phyloP scores from a whole-genome alignment of 92 coral and sea anemone species.

The Paragorgia papillata region DNA sequence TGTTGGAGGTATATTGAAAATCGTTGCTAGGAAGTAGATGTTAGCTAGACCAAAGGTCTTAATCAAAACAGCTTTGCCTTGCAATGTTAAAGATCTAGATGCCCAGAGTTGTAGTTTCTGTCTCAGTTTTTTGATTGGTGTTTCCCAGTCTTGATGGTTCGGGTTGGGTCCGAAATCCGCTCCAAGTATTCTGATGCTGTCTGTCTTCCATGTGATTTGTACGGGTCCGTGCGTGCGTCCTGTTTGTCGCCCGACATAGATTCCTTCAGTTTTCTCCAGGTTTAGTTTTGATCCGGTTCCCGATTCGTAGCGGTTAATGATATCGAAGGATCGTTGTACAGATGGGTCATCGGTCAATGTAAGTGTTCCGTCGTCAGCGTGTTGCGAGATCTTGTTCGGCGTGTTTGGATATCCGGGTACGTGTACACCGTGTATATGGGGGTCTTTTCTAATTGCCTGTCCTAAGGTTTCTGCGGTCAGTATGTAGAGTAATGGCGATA shows the following conservation, averaged over 20 bases:
- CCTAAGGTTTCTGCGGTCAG: slow-evolving; percentile 12
- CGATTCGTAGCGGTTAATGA: slow-evolving; percentile 23
- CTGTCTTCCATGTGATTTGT: slow-evolving; percentile 49
- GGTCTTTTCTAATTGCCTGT: not conserved
- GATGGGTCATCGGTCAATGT: slow-evolving; percentile 15
- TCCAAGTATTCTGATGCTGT: slow-evolving; percentile 53
- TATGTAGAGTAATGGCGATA: slow-evolving; percentile 24
- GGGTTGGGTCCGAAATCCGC: slow-evolving; percentile 12
- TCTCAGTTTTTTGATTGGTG: slow-evolving; percentile 16
- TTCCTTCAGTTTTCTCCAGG: slow-evolving; percentile 50
- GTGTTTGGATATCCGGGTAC: not conserved
- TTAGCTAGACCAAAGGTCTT: slow-evolving; percentile 38
- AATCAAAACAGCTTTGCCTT: slow-evolving; percentile 34
- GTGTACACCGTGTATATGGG: not conserved
- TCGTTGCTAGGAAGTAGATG: slow-evolving; percentile 48
- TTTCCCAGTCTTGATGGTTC: slow-evolving; percentile 24
- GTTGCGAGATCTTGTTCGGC: slow-evolving; percentile 26
- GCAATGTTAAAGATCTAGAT: slow-evolving; percentile 14
- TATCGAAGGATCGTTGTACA: slow-evolving; percentile 2
- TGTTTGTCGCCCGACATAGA: slow-evolving; percentile 43
- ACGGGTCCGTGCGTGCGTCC: slow-evolving; percentile 42
- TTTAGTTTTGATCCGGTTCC: slow-evolving; percentile 48
- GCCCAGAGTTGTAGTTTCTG: slow-evolving; percentile 22
- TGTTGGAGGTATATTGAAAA: slow-evolving; percentile 34
- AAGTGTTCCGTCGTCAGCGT: slow-evolving; percentile 42